Conservation (phyloP, 2,113 vertebrate species). For the Lophura nycthemera region DNA sequence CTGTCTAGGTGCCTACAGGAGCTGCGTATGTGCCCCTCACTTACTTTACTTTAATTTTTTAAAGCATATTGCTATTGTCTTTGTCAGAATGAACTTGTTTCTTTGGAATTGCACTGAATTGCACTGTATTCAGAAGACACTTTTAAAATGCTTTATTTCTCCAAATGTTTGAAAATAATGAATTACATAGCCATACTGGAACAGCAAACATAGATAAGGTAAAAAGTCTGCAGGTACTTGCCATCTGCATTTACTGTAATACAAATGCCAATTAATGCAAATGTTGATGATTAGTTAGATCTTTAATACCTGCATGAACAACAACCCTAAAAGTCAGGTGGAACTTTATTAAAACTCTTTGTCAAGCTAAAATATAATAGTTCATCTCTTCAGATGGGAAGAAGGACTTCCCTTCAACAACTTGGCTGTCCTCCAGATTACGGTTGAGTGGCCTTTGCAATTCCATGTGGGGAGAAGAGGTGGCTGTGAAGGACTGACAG, state of each 20-base stretch:
- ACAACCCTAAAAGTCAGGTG: constrained; percentile 15
- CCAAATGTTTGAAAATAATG: neutral
- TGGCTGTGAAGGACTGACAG: constrained; percentile 17
- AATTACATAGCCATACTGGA: neutral
- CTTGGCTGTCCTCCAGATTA: constrained; percentile 20
- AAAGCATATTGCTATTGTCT: neutral
- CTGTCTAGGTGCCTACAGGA: neutral
- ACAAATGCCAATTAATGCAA: constrained; percentile 54
- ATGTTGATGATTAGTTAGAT: constrained; percentile 17
- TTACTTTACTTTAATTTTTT: neutral
- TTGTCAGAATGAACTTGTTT: neutral
- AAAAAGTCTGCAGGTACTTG: neutral
- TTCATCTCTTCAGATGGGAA: neutral
- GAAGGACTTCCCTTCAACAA: constrained; percentile 38
- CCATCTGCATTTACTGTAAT: constrained; percentile 10
- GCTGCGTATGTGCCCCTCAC: neutral
- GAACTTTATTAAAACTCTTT: neutral
- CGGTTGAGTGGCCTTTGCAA: constrained; percentile 49
- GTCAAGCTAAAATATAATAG: neutral
- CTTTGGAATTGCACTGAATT: neutral
- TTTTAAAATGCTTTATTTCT: constrained; percentile 17
- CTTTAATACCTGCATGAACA: constrained; percentile 42
- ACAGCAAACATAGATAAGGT: constrained; percentile 8
- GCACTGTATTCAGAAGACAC: neutral
- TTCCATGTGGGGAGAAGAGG: constrained; percentile 25